Evolutionary conservation across 2,113 vertebrate genomes (phyloP).

Genomic region (Toxotes jaculatrix): DNA sequence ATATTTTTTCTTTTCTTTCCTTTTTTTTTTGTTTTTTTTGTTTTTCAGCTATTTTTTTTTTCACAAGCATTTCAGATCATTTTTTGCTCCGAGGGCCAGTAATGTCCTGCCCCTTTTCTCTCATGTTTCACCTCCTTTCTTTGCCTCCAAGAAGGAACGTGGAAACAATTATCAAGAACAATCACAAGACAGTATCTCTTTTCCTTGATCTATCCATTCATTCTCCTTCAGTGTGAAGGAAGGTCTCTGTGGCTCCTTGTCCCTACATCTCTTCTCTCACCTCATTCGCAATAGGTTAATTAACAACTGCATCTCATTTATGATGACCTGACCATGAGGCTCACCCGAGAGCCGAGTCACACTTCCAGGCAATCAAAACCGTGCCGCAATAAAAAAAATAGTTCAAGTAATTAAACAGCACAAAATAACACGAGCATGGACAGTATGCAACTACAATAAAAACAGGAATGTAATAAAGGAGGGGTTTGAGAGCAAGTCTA

Average conservation of each 20-base stretch:
- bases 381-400: constrained; percentile 32
- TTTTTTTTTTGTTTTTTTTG: background rate
- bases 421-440: constrained; percentile 36
- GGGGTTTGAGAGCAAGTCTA: constrained; percentile 10
- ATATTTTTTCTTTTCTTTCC: background rate
- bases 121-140: background rate
- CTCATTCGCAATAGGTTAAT: constrained; percentile 62
- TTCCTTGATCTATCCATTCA: constrained; percentile 14
- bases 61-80: background rate
- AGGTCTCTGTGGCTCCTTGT: background rate
- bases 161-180: background rate
- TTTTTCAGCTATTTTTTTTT: background rate
- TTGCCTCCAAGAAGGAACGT: constrained; percentile 6
- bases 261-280: constrained; percentile 40
- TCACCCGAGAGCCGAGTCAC: constrained; percentile 14
- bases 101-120: background rate
- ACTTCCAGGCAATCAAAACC: constrained; percentile 53
- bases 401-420: constrained; percentile 53
- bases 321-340: constrained; percentile 33
- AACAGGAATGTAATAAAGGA: constrained; percentile 12
- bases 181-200: background rate
- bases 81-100: background rate
- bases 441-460: constrained; percentile 11
- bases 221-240: background rate
- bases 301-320: constrained; percentile 52